phyloP scores from a whole-genome alignment of 2,888 invertebrate species.

The Eretmocerus hayati region DNA sequence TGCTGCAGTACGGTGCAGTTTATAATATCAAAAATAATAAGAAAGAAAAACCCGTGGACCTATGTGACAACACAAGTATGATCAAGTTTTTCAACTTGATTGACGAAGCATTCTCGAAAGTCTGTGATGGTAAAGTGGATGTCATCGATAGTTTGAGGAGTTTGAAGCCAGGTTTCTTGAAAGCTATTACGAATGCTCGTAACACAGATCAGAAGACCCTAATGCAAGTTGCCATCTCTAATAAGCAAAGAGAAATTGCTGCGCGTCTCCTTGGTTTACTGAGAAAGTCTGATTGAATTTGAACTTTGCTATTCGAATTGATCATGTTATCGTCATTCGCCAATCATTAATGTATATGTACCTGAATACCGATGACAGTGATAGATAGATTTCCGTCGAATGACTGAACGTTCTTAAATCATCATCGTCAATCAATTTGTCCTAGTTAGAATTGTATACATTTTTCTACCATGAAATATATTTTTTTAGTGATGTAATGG shows the following conservation, averaged over 20 bases:
- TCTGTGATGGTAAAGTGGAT: constrained; percentile 18
- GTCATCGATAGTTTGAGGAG: constrained; percentile 16
- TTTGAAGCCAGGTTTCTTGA: constrained; percentile 12
- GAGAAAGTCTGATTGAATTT: neutral
- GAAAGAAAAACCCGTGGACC: constrained; percentile 24
- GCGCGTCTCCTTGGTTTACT: neutral
- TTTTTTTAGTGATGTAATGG: too few species aligned
- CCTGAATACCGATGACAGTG: too few species aligned
- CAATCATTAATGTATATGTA: too few species aligned
- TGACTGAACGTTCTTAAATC: too few species aligned
- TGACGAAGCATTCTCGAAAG: constrained; percentile 21
- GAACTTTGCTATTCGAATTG: too few species aligned
- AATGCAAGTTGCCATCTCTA: constrained; percentile 18
- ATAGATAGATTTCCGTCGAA: too few species aligned
- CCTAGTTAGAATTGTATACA: too few species aligned
- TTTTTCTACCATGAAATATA: too few species aligned
- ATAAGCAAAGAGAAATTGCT: constrained; percentile 9
- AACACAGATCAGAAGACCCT: constrained; percentile 25
- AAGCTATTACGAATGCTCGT: constrained; percentile 24
- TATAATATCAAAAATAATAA: constrained; percentile 23
- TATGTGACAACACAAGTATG: constrained; percentile 20
- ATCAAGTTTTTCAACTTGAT: constrained; percentile 22
- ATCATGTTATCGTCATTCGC: too few species aligned
- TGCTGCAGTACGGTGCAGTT: constrained; percentile 24
- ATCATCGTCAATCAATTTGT: too few species aligned